Percentiles rank a stretch among this genome's conserved stretches.
Evolutionary conservation across 2,113 vertebrate genomes (phyloP).

Genomic region (Zootoca vivipara): DNA sequence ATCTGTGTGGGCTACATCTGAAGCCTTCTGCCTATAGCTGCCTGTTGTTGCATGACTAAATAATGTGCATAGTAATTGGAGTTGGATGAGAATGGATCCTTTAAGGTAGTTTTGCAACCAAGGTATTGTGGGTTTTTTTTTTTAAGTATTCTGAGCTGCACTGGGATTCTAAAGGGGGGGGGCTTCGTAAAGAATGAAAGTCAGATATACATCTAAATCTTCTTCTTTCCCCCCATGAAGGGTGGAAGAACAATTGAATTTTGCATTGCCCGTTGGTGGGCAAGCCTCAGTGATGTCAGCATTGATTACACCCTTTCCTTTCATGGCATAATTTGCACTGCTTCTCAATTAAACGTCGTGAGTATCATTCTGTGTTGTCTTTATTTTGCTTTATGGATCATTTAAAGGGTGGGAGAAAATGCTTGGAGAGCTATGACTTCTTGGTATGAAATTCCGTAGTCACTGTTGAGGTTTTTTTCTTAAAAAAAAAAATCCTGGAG

Average conservation of each 20-base stretch:
- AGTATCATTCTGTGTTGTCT: constrained; percentile 65
- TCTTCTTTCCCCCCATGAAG: constrained; percentile 70
- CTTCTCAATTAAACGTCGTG: constrained; percentile 93
- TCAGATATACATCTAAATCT: constrained; percentile 22
- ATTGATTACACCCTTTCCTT: constrained; percentile 94
- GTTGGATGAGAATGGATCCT: neutral
- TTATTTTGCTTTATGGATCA: neutral
- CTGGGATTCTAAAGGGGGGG: neutral
- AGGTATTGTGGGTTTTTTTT: too few relatives aligned
- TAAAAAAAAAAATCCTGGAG: too few relatives aligned
- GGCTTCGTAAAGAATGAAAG: neutral
- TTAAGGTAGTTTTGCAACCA: neutral
- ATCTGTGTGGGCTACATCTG: neutral
- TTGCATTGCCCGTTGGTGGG: constrained; percentile 98
- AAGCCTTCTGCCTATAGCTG: neutral
- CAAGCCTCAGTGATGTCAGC: constrained; percentile 92
- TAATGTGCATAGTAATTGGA: neutral
- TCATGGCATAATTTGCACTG: constrained; percentile 86
- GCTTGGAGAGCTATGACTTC: neutral
- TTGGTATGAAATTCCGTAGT: neutral
- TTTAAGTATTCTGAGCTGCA: neutral
- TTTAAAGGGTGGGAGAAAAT: neutral
- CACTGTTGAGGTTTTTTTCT: too few relatives aligned
- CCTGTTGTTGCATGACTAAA: neutral
- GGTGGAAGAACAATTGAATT: constrained; percentile 91